A percentile compares a stretch with the other conserved stretches of the same genome.
These are phyloP conservation scores for Cataglyphis rosenhaueri DNA, from an alignment of 2,888 invertebrate species.

Conservation along the genomic window DNA sequence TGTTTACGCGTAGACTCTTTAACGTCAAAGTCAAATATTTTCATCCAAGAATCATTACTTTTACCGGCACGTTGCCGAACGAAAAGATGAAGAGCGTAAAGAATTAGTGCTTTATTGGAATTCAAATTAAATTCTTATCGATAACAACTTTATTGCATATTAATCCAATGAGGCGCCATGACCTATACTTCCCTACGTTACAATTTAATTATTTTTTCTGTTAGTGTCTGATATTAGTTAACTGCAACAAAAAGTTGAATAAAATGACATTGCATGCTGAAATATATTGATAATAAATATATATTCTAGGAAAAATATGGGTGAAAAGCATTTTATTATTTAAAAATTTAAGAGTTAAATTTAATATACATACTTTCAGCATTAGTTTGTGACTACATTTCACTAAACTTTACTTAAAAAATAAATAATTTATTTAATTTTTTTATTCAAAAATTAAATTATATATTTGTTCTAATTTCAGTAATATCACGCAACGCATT, in stretches of 20 bases:
- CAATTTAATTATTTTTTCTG: not conserved
- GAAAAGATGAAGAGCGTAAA: not conserved
- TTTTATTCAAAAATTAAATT: not conserved
- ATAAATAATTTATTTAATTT: not conserved
- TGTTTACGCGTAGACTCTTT: slow-evolving; percentile 28
- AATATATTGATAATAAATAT: not conserved
- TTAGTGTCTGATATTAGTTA: not conserved
- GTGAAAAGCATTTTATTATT: not conserved
- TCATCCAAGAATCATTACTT: slow-evolving; percentile 15
- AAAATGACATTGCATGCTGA: not conserved
- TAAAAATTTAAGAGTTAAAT: not conserved
- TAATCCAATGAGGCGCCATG: not conserved
- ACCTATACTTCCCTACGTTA: not conserved
- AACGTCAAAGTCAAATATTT: slow-evolving; percentile 30
- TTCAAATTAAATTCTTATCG: not conserved
- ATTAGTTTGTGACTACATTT: not conserved
- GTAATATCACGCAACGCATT: not conserved
- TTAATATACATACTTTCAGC: not conserved
- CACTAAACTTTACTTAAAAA: not conserved
- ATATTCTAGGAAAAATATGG: not conserved
- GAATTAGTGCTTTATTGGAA: slow-evolving; percentile 13
- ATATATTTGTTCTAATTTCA: not conserved
- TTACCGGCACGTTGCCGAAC: not conserved
- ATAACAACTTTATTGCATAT: not conserved
- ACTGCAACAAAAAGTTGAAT: not conserved